Conservation (phyloP, 2,797 vertebrate species). For the Danionella dracula region DNA sequence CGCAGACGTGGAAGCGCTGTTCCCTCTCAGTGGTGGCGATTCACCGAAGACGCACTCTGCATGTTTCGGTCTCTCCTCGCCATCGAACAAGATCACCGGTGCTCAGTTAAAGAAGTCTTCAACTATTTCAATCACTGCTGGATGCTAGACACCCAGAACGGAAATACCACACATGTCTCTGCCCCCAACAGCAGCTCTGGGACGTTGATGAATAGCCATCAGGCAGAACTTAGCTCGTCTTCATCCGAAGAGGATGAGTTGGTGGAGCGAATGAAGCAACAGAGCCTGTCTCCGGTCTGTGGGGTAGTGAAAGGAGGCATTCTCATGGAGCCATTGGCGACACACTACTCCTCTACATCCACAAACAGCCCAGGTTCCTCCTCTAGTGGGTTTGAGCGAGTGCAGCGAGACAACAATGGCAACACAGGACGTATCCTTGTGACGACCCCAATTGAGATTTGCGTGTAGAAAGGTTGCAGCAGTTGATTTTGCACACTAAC, state of each 20-base stretch:
- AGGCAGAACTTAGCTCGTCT: slow-evolving; percentile 43
- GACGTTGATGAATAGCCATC: neutral
- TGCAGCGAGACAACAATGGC: slow-evolving; percentile 67
- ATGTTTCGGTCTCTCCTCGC: slow-evolving; percentile 78
- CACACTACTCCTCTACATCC: slow-evolving; percentile 70
- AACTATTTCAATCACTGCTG: slow-evolving; percentile 76
- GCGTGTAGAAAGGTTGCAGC: slow-evolving; percentile 59
- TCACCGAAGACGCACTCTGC: slow-evolving; percentile 74
- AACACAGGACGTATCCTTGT: slow-evolving; percentile 70
- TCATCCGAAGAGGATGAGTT: slow-evolving; percentile 68
- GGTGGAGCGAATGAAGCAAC: slow-evolving; percentile 76
- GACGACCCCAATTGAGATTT: slow-evolving; percentile 78
- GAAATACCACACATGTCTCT: slow-evolving; percentile 40
- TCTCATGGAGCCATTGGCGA: slow-evolving; percentile 58
- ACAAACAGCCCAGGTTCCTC: slow-evolving; percentile 73
- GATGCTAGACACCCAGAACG: slow-evolving; percentile 71
- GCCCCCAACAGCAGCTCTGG: slow-evolving; percentile 36
- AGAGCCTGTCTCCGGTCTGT: slow-evolving; percentile 66
- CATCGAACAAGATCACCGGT: slow-evolving; percentile 72
- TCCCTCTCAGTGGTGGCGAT: slow-evolving; percentile 79
- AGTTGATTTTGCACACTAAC: neutral
- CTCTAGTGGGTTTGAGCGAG: slow-evolving; percentile 72
- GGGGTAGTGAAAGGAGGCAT: slow-evolving; percentile 53
- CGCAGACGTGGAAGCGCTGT: slow-evolving; percentile 53
- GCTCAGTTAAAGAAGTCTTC: slow-evolving; percentile 77